Conservation (phyloP, 2,797 vertebrate genomes). For the Sebastes cheni region DNA sequence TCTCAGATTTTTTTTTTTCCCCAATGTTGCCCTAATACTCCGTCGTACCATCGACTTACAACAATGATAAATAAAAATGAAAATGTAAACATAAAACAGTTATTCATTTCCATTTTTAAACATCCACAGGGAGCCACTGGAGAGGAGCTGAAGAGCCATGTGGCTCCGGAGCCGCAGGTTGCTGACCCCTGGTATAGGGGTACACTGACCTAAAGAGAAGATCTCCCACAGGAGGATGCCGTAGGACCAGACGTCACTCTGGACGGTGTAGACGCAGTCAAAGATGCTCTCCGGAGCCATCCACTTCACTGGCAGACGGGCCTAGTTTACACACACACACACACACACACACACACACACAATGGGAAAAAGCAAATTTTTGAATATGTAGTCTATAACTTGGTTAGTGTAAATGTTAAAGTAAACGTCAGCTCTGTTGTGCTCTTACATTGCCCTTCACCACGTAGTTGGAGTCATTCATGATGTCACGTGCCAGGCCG, state of each 20-base stretch:
- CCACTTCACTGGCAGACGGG: slow-evolving; percentile 98
- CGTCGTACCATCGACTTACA: too few species aligned
- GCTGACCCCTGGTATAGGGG: too few species aligned
- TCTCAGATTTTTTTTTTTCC: too few species aligned
- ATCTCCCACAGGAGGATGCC: slow-evolving; percentile 99
- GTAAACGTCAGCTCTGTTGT: background rate
- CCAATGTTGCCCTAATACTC: too few species aligned
- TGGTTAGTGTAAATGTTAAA: background rate
- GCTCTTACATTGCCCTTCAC: slow-evolving; percentile 95
- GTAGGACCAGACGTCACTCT: slow-evolving; percentile 98
- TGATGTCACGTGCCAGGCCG: slow-evolving; percentile 96
- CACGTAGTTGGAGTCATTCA: slow-evolving; percentile 98
- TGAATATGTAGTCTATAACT: background rate
- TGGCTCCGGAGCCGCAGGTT: too few species aligned
- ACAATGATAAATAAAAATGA: too few species aligned
- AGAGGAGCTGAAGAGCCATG: too few species aligned
- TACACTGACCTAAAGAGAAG: slow-evolving; percentile 92
- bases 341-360: slow-evolving; percentile 15
- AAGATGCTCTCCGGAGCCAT: slow-evolving; percentile 99
- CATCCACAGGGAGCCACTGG: too few species aligned
- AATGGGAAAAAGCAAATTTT: background rate
- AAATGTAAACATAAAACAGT: too few species aligned
- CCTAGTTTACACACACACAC: slow-evolving; percentile 73
- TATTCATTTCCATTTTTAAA: too few species aligned
- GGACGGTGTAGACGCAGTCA: slow-evolving; percentile 95